These are phyloP conservation scores for Cercopithecus petaurista DNA, from an alignment of 2,797 vertebrate genomes.

Conservation along the genomic window DNA sequence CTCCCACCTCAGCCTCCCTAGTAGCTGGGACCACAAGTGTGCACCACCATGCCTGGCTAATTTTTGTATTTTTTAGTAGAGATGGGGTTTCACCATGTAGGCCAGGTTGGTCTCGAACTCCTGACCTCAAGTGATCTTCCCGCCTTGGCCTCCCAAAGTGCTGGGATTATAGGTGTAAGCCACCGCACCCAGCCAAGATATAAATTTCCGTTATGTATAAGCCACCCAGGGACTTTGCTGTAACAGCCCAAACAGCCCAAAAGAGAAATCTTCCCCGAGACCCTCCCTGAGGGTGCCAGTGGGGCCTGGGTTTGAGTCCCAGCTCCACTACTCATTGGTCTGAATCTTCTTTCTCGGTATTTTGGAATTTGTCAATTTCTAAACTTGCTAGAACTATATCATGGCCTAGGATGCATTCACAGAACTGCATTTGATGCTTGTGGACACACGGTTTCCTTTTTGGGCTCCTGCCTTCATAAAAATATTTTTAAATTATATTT, in stretches of 20 bases:
- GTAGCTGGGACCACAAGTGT: background rate
- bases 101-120: no score
- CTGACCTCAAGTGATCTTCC: background rate
- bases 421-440: background rate
- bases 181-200: background rate
- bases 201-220: background rate
- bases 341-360: no score
- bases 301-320: no score
- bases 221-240: background rate
- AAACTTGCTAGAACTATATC: background rate
- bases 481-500: background rate
- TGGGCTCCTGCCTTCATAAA: background rate
- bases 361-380: background rate
- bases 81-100: no score
- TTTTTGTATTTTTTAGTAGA: background rate
- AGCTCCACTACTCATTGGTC: no score
- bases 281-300: background rate
- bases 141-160: no score
- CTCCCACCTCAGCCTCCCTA: background rate
- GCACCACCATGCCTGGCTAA: background rate
- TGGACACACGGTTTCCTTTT: fast-evolving
- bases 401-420: fast-evolving
- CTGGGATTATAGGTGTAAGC: background rate
- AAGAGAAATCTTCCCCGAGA: fast-evolving
- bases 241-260: background rate